A percentile compares a stretch with the other conserved stretches of the same genome.
phyloP scores from a whole-genome alignment of 2,888 invertebrate genomes.

The Agrotis exclamationis region DNA sequence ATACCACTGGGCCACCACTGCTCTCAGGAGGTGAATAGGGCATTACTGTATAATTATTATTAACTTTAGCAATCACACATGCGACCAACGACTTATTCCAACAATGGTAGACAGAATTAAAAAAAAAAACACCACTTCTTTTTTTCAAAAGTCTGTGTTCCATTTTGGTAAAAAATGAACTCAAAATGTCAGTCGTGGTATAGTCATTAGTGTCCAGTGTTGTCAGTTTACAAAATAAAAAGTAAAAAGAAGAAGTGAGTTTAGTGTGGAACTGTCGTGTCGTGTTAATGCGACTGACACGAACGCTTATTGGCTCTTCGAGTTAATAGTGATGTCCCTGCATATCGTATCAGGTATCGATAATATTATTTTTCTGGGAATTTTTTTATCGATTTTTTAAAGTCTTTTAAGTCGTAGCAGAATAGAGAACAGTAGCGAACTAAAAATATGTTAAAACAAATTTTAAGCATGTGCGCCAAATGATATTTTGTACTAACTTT shows the following conservation, averaged over 20 bases:
- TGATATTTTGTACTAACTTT: no score
- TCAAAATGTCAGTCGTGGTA: conserved; percentile 43
- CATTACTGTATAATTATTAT: no score
- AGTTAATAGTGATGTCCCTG: conserved; percentile 70
- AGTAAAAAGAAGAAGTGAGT: conserved; percentile 32
- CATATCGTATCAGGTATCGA: conserved; percentile 52
- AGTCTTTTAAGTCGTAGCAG: no score
- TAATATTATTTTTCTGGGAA: no score
- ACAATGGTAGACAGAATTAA: no score
- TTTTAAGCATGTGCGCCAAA: no score
- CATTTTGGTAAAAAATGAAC: conserved; percentile 39
- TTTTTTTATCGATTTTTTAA: no score
- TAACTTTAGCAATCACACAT: no score
- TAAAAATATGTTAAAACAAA: no score
- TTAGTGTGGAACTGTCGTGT: conserved; percentile 71
- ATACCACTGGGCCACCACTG: no score
- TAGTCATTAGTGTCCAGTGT: conserved; percentile 48
- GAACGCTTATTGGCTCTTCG: conserved; percentile 81
- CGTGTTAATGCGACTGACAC: conserved; percentile 83
- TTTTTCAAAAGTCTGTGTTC: conserved; percentile 1
- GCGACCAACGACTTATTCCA: not conserved
- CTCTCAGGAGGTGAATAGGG: no score
- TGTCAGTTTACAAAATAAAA: conserved; percentile 49
- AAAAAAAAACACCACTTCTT: not conserved
- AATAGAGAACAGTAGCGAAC: no score